phyloP scores from a whole-genome alignment of 2,113 vertebrate species.

The Tringa solitaria region DNA sequence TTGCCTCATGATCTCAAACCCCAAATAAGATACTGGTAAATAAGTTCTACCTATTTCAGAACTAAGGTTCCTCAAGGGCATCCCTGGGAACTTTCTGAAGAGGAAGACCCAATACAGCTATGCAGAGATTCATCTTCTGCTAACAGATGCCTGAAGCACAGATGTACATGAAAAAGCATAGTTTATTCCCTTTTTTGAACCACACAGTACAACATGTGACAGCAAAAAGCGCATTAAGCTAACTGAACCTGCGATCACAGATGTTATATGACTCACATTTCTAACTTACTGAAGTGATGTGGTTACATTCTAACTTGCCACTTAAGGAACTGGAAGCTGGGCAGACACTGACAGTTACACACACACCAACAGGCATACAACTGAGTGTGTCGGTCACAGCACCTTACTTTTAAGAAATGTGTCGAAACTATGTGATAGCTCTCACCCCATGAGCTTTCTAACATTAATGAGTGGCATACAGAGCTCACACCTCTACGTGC shows the following conservation, averaged over 20 bases:
- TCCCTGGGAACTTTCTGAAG: background rate
- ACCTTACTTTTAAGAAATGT: background rate
- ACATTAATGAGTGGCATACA: background rate
- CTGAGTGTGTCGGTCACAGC: background rate
- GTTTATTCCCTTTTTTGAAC: background rate
- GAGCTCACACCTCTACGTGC: background rate
- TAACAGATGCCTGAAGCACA: background rate
- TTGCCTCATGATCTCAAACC: background rate
- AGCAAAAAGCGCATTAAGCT: background rate
- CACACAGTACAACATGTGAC: background rate
- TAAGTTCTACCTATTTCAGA: background rate
- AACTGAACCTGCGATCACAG: background rate
- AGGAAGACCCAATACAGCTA: background rate
- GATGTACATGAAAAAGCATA: rapidly evolving
- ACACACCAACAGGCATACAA: background rate
- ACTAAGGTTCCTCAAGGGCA: background rate
- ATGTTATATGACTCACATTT: background rate
- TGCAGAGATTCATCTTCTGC: background rate
- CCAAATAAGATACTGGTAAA: background rate
- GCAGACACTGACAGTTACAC: background rate
- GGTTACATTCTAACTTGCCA: background rate
- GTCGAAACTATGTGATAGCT: background rate
- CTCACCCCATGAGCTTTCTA: rapidly evolving
- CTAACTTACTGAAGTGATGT: background rate
- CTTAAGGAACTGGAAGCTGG: background rate